Evolutionary conservation across 2,113 vertebrate genomes (phyloP).

Genomic region (Crypturellus undulatus): DNA sequence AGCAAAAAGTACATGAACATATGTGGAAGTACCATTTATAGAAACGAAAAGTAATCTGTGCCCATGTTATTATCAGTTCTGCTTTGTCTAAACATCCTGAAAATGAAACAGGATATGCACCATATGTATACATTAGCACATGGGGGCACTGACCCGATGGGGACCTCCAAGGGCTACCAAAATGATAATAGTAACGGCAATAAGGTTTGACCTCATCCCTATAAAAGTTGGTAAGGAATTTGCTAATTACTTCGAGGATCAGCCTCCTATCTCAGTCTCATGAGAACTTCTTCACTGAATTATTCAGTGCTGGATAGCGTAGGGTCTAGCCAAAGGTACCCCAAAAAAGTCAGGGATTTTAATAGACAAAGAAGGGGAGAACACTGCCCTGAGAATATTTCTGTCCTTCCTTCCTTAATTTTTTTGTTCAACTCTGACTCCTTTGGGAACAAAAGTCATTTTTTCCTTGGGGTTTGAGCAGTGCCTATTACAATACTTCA

Average conservation of each 20-base stretch:
- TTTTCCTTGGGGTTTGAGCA: slow-evolving; percentile 39
- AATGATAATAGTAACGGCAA: not conserved
- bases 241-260: not conserved
- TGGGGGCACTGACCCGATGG: not conserved
- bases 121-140: not conserved
- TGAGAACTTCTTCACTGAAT: not conserved
- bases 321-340: not conserved
- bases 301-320: not conserved
- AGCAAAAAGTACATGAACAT: not conserved
- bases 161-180: not conserved
- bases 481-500: slow-evolving; percentile 47
- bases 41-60: not conserved
- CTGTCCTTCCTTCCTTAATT: not conserved
- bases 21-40: not conserved
- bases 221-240: not conserved
- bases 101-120: not conserved
- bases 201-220: not conserved
- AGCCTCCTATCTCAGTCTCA: not conserved
- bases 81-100: not conserved
- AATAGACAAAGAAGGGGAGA: not conserved
- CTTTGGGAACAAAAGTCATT: not conserved
- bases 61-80: not conserved
- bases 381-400: slow-evolving; percentile 17
- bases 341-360: not conserved
- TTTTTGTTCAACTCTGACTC: slow-evolving; percentile 20